These are phyloP conservation scores for Nothocercus julius DNA, from an alignment of 2,113 vertebrate genomes.

Conservation along the genomic window DNA sequence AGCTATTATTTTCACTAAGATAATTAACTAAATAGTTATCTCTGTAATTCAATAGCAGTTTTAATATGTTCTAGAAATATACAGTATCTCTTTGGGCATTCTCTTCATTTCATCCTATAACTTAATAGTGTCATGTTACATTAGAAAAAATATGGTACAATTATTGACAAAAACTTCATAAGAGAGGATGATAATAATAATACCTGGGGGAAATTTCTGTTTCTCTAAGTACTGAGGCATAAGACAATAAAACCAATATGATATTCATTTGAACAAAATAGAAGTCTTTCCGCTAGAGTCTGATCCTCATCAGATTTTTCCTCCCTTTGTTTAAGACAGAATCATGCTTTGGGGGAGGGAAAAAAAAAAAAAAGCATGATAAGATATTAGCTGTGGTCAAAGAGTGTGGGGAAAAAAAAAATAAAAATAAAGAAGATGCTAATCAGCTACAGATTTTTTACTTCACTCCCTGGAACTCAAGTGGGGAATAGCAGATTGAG, in stretches of 20 bases:
- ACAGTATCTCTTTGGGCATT: conserved; percentile 36
- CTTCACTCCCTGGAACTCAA: background rate
- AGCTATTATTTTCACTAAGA: conserved; percentile 36
- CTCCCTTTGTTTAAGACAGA: conserved; percentile 40
- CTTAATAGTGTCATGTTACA: conserved; percentile 41
- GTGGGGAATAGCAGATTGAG: background rate
- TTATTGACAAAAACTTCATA: conserved; percentile 58
- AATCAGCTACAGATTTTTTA: conserved; percentile 54
- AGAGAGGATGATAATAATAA: conserved; percentile 20
- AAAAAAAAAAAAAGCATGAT: conserved; percentile 1
- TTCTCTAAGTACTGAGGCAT: conserved; percentile 1
- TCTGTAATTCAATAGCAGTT: conserved; percentile 45
- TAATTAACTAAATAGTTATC: conserved; percentile 52
- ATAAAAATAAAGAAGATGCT: background rate
- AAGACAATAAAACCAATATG: conserved; percentile 49
- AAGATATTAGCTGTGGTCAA: conserved; percentile 13
- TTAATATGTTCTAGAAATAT: conserved; percentile 44
- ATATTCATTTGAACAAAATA: conserved; percentile 42
- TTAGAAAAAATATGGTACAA: conserved; percentile 41
- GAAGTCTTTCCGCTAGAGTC: background rate
- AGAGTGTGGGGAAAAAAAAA: background rate
- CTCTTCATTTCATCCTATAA: conserved; percentile 26
- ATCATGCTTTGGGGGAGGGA: conserved; percentile 3
- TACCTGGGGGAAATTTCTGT: conserved; percentile 59
- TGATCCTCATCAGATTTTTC: conserved; percentile 30